These are phyloP conservation scores for Sarcoramphus papa DNA, from an alignment of 2,797 vertebrate species.

Conservation along the genomic window DNA sequence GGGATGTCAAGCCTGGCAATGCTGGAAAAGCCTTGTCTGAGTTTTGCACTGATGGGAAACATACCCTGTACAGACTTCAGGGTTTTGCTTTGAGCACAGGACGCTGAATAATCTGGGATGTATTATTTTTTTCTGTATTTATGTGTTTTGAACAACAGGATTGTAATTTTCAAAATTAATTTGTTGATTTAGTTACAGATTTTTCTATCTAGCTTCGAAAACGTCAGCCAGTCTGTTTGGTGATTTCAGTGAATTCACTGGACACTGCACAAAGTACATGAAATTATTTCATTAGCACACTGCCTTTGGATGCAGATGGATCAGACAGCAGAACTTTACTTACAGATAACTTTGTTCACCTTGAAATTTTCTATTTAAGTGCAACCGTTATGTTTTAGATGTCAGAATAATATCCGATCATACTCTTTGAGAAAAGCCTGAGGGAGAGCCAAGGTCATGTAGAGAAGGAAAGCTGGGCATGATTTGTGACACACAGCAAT, in stretches of 20 bases:
- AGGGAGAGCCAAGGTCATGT: neutral
- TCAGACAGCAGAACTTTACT: neutral
- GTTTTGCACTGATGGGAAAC: neutral
- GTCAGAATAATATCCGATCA: neutral
- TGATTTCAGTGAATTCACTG: neutral
- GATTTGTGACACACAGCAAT: neutral
- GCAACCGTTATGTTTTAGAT: neutral
- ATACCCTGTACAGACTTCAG: neutral
- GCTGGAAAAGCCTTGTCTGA: neutral
- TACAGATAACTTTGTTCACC: neutral
- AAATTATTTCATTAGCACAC: neutral
- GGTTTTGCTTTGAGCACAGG: neutral
- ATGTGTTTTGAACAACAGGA: neutral
- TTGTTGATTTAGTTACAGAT: neutral
- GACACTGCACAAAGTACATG: neutral
- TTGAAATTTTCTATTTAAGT: neutral
- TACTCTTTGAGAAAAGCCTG: neutral
- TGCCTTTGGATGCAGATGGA: neutral
- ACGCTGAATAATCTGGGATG: neutral
- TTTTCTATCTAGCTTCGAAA: neutral
- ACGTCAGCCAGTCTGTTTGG: accelerated
- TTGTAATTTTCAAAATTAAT: neutral
- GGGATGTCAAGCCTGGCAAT: neutral
- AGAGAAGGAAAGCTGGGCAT: neutral
- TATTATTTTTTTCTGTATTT: neutral